A percentile compares a stretch with the other conserved stretches of the same genome.
Evolutionary conservation across 2,888 invertebrate species (phyloP).

Genomic region (Melanargia galathea): DNA sequence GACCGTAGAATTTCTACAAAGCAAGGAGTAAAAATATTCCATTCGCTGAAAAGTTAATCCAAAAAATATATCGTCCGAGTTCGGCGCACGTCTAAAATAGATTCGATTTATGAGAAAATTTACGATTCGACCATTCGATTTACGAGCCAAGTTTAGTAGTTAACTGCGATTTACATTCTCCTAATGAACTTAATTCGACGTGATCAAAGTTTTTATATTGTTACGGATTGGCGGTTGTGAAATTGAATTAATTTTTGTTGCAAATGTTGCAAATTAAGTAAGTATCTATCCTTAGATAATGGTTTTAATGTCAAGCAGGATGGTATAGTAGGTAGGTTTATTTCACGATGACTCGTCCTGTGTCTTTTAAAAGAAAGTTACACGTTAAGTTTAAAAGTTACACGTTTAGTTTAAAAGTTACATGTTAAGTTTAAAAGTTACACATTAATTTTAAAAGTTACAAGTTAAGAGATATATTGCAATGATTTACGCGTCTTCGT

Average conservation of each 20-base stretch:
- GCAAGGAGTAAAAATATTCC: not conserved
- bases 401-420: no score
- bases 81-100: conserved; percentile 28
- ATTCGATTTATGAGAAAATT: conserved; percentile 36
- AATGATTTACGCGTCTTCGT: no score
- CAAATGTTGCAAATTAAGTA: not conserved
- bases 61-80: conserved; percentile 29
- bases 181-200: conserved; percentile 41
- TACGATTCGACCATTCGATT: conserved; percentile 36
- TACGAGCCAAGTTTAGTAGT: conserved; percentile 39
- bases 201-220: conserved; percentile 39
- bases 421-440: no score
- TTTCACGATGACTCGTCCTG: no score
- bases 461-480: no score
- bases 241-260: conserved; percentile 22
- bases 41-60: conserved; percentile 20
- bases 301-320: no score
- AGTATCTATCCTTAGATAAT: no score
- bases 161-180: conserved; percentile 43
- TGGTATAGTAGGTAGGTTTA: no score
- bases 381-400: no score
- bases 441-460: no score
- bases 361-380: no score
- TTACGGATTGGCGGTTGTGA: conserved; percentile 28
- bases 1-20: not conserved